A percentile compares a stretch with the other conserved stretches of the same genome.
Conservation (phyloP, 2,888 invertebrate genomes). For the Acronicta leporina region DNA sequence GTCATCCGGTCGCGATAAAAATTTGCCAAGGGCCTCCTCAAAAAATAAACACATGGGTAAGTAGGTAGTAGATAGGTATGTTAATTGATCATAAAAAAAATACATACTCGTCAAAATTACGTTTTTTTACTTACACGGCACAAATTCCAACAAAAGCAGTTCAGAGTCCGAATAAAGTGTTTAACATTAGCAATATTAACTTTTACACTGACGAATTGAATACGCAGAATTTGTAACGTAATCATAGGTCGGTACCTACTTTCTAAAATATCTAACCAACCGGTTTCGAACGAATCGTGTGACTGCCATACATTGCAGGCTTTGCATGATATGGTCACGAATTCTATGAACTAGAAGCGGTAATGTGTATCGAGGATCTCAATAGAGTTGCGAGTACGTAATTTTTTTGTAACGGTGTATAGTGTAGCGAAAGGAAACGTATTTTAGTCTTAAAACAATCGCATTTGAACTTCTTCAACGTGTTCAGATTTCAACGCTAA, state of each 20-base stretch:
- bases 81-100: neutral
- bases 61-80: neutral
- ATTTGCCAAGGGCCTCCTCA: neutral
- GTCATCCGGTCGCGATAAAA: neutral
- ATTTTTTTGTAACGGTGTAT: constrained; percentile 6
- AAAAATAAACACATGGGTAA: neutral
- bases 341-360: constrained; percentile 19
- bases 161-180: constrained; percentile 18
- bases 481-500: constrained; percentile 6
- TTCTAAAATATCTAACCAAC: constrained; percentile 45
- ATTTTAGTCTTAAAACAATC: constrained; percentile 17
- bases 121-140: constrained; percentile 33
- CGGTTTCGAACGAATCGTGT: constrained; percentile 19
- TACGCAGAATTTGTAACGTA: constrained; percentile 36
- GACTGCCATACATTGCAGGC: constrained; percentile 21
- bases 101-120: neutral
- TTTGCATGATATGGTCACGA: neutral
- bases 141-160: constrained; percentile 10
- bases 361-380: constrained; percentile 19
- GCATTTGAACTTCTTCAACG: constrained; percentile 4
- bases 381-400: neutral
- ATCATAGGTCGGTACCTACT: constrained; percentile 22
- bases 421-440: constrained; percentile 35
- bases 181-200: constrained; percentile 21
- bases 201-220: constrained; percentile 37